Conservation (phyloP, 2,113 vertebrate species). For the Cyanistes caeruleus region DNA sequence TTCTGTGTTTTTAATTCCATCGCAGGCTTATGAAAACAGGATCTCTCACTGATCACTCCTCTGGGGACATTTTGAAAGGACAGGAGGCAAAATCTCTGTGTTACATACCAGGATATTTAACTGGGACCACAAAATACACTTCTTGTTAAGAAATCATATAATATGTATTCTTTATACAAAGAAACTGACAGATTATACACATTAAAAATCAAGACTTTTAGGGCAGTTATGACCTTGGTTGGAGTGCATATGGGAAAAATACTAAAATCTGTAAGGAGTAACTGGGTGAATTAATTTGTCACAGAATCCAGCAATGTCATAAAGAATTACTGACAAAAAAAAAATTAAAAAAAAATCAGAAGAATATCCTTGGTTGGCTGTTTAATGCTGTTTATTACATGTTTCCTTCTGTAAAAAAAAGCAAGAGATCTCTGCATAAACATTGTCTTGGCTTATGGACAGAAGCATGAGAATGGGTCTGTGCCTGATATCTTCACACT, state of each 20-base stretch:
- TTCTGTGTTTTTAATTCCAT: background rate
- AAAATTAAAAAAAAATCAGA: background rate
- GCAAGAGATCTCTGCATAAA: background rate
- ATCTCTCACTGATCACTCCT: background rate
- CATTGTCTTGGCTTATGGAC: background rate
- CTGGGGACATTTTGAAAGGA: background rate
- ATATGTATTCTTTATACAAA: background rate
- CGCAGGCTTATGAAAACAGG: background rate
- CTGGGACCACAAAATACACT: rapidly evolving
- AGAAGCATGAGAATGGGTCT: background rate
- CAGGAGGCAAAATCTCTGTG: background rate
- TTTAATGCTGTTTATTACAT: background rate
- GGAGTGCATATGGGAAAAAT: background rate
- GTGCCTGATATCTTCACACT: background rate
- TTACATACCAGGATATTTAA: background rate
- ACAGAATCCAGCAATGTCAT: background rate
- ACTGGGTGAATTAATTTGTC: background rate
- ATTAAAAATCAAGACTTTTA: background rate
- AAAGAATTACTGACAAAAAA: background rate
- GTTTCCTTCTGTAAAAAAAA: background rate
- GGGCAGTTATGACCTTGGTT: background rate
- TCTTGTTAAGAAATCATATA: background rate
- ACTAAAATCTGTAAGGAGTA: background rate
- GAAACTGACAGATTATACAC: rapidly evolving
- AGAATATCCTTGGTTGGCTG: rapidly evolving